Base-by-base conservation (phyloP, 1,140 invertebrate genomes). In the Lepidurus apus region DNA sequence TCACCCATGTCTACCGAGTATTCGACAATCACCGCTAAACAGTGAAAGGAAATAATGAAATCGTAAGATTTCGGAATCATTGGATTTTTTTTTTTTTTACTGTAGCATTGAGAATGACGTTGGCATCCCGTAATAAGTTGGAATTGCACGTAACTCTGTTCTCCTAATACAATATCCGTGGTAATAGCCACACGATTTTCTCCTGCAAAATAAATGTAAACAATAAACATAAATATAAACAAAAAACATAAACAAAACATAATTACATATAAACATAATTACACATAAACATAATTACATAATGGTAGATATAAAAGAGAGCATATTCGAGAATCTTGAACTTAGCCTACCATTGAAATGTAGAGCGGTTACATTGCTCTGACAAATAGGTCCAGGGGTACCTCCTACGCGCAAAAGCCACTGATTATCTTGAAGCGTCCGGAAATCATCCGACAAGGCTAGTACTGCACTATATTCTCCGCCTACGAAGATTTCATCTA, bases 171-270 rank as follows among this genome's bases (percentile, higher is more conserved):
- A 8, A 87, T 84, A 81, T 87, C 86, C 24, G 84, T 84, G 21
- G 86, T 86, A n/a, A 85, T 83, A n/a, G 85, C 86, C 81, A 85
- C 85, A 47, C 86, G 81, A 24, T 82, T 82, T 10, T 83, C 84
- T 79, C 83, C 82, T 75, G 79, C 76, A 76, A 8, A 7, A 43
- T 1, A 45, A 76, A 76, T 21, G 17, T 13, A 7, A 7, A 21
- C 1, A 34, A 34, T 34, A 34, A 34, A 34, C 34, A 3, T 34
- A 34, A 34, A 34, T 4, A 4, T 34, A 34, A 34, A 34, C 34
- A 34, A 34, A 34, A 34, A 34, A 34, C 34, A 34, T 34, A 73
- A 73, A 73, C 4, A 24, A 11, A 24, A 17, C 11, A 75, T 42
- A 74, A 74, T 11, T 13, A 74, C 24, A n/a, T n/a, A n/a, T n/a